Base-by-base conservation (phyloP, 2,797 vertebrate species). In the Xerus rutilus region DNA sequence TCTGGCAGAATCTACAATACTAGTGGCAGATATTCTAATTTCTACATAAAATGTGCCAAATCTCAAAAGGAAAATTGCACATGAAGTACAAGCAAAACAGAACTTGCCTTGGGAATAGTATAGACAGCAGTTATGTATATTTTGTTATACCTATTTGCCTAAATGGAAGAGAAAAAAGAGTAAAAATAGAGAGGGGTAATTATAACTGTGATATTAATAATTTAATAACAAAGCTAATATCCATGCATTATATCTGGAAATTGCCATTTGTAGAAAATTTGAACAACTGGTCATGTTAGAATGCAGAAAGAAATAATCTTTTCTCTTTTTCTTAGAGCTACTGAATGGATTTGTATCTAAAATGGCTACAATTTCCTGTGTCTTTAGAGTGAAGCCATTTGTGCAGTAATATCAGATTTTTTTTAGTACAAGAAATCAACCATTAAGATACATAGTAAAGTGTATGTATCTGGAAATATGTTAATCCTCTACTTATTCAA, bases 401-500 rank as follows among this genome's bases (percentile, higher is more conserved):
- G 21, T 69, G 23, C 3, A 3, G 12, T n/a, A 93, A 96, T 84
- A 57, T 54, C 57, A 23, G 25, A 96, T 93, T 91, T 91, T 95
- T 87, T 96, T 92, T 52, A 94, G 2, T 79, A 35, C 21, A 89
- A 73, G 82, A 98, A 98, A 96, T 91, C 92, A 98, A 97, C 87
- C 96, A 91, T 97, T 91, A 97, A 98, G 90, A 77, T 90, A 98
- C 97, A 96, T 74, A 88, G 92, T 96, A 97, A 98, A 98, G 97
- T 95, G 96, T 93, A 88, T 95, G 96, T 93, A 88, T 97, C 93
- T 97, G 98, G 98, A 99, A 98, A 97, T 97, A 98, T 97, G 97
- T 97, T 98, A 98, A 99, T 99, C 98, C 97, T 96, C 91, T 98
- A 91, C 96, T 98, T 98, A 98, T 87, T 97, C 97, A 98, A 96